These are phyloP conservation scores for Tholera decimalis DNA, from an alignment of 2,888 invertebrate species.

Conservation along the genomic window DNA sequence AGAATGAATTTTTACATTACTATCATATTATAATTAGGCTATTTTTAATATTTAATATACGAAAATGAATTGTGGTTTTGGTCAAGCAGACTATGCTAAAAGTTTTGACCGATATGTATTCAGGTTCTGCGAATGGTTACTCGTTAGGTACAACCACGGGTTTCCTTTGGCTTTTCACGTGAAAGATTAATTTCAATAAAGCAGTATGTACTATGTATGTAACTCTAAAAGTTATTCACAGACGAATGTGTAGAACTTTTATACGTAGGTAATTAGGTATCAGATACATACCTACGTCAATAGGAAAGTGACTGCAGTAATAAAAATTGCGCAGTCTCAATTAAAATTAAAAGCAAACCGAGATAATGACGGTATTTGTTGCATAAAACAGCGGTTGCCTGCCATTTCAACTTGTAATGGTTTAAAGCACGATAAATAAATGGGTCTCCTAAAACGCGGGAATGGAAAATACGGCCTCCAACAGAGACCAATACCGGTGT, in stretches of 20 bases:
- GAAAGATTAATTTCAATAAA: neutral
- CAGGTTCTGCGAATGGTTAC: neutral
- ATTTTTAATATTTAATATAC: conserved; percentile 4
- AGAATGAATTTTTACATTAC: conserved; percentile 12
- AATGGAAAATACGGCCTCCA: conserved; percentile 20
- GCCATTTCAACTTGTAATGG: conserved; percentile 23
- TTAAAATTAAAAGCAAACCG: conserved; percentile 9
- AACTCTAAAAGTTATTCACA: neutral
- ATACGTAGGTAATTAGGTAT: too few relatives aligned
- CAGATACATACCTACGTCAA: neutral
- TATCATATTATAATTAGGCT: conserved; percentile 5
- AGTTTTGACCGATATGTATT: neutral
- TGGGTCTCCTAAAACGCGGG: conserved; percentile 25
- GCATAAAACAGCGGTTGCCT: conserved; percentile 13
- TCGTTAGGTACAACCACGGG: too few relatives aligned
- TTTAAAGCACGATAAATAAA: conserved; percentile 41
- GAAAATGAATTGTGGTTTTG: conserved; percentile 13
- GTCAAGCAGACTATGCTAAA: neutral
- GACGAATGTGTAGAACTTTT: neutral
- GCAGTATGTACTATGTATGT: neutral
- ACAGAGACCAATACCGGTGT: neutral
- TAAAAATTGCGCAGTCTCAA: conserved; percentile 1
- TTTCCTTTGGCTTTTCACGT: conserved; percentile 3
- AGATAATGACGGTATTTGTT: conserved; percentile 21
- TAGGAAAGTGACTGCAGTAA: conserved; percentile 16